Conservation (phyloP, 1,140 invertebrate species). For the Acromyrmex heyeri region DNA sequence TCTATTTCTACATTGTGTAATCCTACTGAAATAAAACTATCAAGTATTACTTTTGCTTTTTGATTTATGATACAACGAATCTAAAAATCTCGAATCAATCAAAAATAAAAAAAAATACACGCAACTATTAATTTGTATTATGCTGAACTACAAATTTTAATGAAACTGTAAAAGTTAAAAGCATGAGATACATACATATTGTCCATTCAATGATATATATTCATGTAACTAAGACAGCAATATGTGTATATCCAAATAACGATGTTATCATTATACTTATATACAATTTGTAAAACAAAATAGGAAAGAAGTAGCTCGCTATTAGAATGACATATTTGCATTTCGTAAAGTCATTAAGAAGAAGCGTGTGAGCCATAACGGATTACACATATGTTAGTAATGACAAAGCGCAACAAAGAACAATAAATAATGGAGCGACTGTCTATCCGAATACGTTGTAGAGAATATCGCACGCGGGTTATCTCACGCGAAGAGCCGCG, state of each 20-base stretch:
- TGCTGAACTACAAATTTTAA: background rate
- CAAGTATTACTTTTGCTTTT: background rate
- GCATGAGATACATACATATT: background rate
- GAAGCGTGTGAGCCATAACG: background rate
- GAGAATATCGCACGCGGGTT: slow-evolving; percentile 44
- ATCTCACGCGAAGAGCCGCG: slow-evolving; percentile 69
- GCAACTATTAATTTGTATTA: background rate
- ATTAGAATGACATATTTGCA: slow-evolving; percentile 6
- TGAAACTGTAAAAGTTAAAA: background rate
- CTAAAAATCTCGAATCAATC: background rate
- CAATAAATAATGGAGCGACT: slow-evolving; percentile 54
- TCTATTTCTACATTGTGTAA: background rate
- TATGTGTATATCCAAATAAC: background rate
- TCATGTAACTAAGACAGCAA: background rate
- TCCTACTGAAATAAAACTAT: background rate
- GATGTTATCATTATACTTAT: too few relatives aligned
- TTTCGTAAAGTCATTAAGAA: slow-evolving; percentile 6
- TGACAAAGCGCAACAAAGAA: slow-evolving; percentile 12
- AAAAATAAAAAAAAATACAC: too few relatives aligned
- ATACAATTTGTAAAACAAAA: background rate
- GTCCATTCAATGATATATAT: background rate
- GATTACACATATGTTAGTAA: slow-evolving; percentile 20
- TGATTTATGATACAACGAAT: background rate
- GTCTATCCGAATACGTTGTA: slow-evolving; percentile 51
- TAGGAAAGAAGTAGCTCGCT: background rate